A percentile compares a stretch with the other conserved stretches of the same genome.
These are phyloP conservation scores for Pedionomus torquatus DNA, from an alignment of 2,113 vertebrate genomes.

Conservation along the genomic window DNA sequence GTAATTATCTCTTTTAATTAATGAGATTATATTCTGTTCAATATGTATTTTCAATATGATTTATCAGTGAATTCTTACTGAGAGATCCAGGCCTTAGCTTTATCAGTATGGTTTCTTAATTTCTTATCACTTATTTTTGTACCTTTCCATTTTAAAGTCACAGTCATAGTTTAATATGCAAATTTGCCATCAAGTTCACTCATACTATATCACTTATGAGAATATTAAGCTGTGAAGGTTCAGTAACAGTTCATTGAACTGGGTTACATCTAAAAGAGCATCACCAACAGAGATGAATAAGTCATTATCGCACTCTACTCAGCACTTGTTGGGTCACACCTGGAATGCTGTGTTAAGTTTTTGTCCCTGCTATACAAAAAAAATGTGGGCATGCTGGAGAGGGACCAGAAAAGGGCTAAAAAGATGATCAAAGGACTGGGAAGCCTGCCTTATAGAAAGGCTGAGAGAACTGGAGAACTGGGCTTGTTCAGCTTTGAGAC, in stretches of 20 bases:
- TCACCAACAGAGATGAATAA: not conserved
- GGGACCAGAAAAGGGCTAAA: not conserved
- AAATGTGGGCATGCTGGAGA: not conserved
- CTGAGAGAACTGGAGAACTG: not conserved
- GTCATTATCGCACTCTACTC: not conserved
- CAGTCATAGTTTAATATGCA: not conserved
- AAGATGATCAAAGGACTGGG: not conserved
- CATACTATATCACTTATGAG: not conserved
- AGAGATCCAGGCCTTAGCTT: not conserved
- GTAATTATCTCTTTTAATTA: slow-evolving; percentile 33
- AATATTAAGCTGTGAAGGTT: not conserved
- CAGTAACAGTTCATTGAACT: not conserved
- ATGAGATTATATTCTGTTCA: slow-evolving; percentile 19
- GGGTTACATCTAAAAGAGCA: not conserved
- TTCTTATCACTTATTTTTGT: not conserved
- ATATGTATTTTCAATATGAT: not conserved
- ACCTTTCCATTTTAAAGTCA: not conserved
- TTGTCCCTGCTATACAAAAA: not conserved
- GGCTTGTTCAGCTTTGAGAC: not conserved
- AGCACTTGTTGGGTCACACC: not conserved
- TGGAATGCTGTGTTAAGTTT: not conserved
- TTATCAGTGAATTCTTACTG: not conserved
- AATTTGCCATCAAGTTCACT: not conserved
- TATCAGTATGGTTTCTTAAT: not conserved
- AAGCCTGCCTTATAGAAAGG: not conserved